These are phyloP conservation scores for Pachymerium ferrugineum DNA, from an alignment of 2,888 invertebrate genomes.

Conservation along the genomic window DNA sequence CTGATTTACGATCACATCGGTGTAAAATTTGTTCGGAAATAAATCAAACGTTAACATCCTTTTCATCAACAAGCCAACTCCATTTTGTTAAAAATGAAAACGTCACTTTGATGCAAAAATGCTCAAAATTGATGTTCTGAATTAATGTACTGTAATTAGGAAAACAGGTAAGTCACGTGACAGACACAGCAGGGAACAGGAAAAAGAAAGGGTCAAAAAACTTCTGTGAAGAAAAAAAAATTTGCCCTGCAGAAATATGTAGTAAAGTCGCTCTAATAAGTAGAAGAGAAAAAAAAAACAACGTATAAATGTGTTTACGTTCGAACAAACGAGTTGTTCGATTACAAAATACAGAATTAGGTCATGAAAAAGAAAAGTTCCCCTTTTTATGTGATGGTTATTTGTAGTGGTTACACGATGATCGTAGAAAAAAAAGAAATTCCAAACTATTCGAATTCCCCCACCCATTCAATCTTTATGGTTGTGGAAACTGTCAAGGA, in stretches of 20 bases:
- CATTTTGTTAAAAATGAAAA: neutral
- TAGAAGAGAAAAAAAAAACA: neutral
- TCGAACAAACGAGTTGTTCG: no score
- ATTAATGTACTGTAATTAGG: slow-evolving; percentile 5
- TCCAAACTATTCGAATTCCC: no score
- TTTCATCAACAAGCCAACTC: neutral
- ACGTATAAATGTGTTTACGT: no score
- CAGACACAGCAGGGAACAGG: neutral
- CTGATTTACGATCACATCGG: neutral
- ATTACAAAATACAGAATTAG: no score
- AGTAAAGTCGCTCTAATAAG: neutral
- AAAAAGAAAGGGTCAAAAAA: slow-evolving; percentile 10
- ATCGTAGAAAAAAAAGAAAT: no score
- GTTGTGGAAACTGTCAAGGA: no score
- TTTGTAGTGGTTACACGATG: no score
- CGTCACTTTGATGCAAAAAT: neutral
- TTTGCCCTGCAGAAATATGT: neutral
- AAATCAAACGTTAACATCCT: neutral
- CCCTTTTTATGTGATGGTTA: no score
- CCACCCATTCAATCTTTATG: no score
- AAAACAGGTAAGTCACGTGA: slow-evolving; percentile 14
- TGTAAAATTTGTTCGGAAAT: neutral
- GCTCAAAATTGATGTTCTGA: neutral
- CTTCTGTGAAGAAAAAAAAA: neutral
- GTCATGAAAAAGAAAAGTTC: no score